These are phyloP conservation scores for Oppia nitens DNA, from an alignment of 1,140 invertebrate species.

Conservation along the genomic window DNA sequence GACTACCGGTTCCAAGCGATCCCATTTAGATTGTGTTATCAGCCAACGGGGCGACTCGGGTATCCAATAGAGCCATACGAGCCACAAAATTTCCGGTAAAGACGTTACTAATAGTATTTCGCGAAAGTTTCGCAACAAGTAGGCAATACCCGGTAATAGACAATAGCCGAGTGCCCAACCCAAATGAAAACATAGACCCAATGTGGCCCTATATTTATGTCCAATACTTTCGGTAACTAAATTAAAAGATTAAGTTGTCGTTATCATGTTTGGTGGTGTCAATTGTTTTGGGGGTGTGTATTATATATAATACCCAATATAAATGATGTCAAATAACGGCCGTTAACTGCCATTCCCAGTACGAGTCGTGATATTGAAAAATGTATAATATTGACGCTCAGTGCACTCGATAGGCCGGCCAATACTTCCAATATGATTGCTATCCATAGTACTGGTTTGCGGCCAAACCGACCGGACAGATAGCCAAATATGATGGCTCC, in stretches of 20 bases:
- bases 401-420: background rate
- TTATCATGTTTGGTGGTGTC: too few relatives aligned
- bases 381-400: constrained; percentile 2
- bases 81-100: background rate
- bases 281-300: background rate
- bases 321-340: constrained; percentile 1
- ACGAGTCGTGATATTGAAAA: constrained; percentile 4
- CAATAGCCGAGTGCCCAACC: background rate
- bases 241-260: background rate
- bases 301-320: constrained; percentile 1
- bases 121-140: background rate
- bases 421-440: constrained; percentile 30
- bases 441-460: constrained; percentile 36
- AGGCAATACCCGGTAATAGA: background rate
- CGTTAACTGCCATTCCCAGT: constrained; percentile 11
- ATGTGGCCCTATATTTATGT: background rate
- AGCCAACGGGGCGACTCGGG: constrained; percentile 18
- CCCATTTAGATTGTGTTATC: too few relatives aligned
- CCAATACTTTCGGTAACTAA: background rate
- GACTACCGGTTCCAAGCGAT: too few relatives aligned
- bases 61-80: constrained; percentile 6
- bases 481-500: constrained; percentile 60
- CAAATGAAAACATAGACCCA: background rate
- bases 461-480: constrained; percentile 51
- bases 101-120: background rate